Conservation (phyloP, 2,797 vertebrate genomes). For the Pangasius krempfi region DNA sequence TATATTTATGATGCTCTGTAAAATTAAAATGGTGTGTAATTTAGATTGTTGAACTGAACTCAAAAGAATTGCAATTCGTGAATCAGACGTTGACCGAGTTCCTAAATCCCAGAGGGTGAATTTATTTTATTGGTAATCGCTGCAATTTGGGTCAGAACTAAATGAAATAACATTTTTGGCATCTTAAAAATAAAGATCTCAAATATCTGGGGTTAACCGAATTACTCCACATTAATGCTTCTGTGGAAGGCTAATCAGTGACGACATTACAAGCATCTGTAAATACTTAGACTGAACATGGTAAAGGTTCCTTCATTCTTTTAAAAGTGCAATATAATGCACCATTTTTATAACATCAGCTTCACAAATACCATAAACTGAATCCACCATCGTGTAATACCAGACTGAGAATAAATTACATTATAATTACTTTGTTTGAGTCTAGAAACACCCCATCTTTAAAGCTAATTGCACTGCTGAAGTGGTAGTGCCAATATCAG, state of each 20-base stretch:
- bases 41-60: background rate
- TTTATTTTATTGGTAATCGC: conserved; percentile 73
- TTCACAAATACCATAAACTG: conserved; percentile 9
- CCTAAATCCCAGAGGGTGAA: conserved; percentile 61
- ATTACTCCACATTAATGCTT: conserved; percentile 34
- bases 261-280: conserved; percentile 18
- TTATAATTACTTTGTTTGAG: conserved; percentile 33
- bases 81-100: conserved; percentile 57
- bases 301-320: conserved; percentile 14
- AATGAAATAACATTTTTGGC: conserved; percentile 67
- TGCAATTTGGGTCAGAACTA: conserved; percentile 64
- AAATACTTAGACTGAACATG: conserved; percentile 21
- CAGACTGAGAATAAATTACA: conserved; percentile 15
- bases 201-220: conserved; percentile 41
- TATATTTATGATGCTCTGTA: background rate
- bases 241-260: conserved; percentile 38
- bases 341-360: background rate
- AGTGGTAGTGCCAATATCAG: conserved; percentile 7
- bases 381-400: conserved; percentile 23
- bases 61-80: conserved; percentile 41
- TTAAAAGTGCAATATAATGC: background rate
- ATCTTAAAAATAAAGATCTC: conserved; percentile 59
- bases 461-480: conserved; percentile 38
- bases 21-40: conserved; percentile 1
- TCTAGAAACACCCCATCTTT: conserved; percentile 35